A percentile compares a stretch with the other conserved stretches of the same genome.
Evolutionary conservation across 2,888 invertebrate genomes (phyloP).

Genomic region (Xestia xanthographa): DNA sequence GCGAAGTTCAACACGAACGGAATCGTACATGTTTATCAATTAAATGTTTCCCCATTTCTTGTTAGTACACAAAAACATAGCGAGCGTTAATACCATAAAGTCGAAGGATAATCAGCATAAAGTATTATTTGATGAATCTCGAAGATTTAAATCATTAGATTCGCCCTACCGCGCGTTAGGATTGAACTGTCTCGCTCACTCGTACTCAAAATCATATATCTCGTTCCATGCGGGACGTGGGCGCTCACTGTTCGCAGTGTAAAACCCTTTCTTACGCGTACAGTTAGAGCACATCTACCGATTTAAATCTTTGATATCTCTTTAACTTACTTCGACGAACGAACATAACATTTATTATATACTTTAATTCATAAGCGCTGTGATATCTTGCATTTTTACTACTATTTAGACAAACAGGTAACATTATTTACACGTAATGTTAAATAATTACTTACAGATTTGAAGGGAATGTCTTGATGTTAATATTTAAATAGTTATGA

Average conservation of each 20-base stretch:
- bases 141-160: not conserved
- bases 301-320: conserved; percentile 6
- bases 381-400: conserved; percentile 9
- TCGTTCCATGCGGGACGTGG: not conserved
- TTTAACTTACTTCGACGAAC: conserved; percentile 15
- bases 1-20: not conserved
- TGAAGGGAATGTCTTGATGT: conserved; percentile 29
- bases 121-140: conserved; percentile 14
- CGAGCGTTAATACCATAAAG: conserved; percentile 27
- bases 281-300: not conserved
- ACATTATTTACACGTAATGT: conserved; percentile 41
- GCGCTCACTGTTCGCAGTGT: not conserved
- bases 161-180: not conserved
- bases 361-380: conserved; percentile 15
- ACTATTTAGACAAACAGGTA: conserved; percentile 16
- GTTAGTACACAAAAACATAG: conserved; percentile 43
- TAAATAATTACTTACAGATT: conserved; percentile 9
- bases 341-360: conserved; percentile 19
- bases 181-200: not conserved
- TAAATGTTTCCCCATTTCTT: conserved; percentile 26
- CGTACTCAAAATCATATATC: not conserved
- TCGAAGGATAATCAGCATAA: conserved; percentile 40
- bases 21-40: not conserved
- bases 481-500: not conserved
- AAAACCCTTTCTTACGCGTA: not conserved